phyloP scores from a whole-genome alignment of 2,113 vertebrate genomes.

The Oncorhynchus gorbuscha region DNA sequence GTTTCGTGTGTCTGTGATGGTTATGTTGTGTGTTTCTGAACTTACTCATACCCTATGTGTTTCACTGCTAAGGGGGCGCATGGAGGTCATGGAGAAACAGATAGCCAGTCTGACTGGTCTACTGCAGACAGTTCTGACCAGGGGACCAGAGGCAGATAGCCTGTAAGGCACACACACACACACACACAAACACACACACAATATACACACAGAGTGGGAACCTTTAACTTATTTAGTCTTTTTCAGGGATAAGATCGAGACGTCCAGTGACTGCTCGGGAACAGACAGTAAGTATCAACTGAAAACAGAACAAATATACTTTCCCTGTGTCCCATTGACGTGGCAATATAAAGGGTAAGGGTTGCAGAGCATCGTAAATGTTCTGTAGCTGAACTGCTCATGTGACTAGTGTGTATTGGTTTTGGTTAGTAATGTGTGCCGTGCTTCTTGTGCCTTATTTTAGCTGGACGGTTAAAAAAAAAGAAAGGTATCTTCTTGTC shows the following conservation, averaged over 20 bases:
- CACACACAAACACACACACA: slow-evolving; percentile 20
- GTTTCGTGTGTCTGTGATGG: neutral
- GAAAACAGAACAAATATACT: no score
- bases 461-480: slow-evolving; percentile 76
- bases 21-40: slow-evolving; percentile 4
- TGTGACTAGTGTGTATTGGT: slow-evolving; percentile 1
- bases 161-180: slow-evolving; percentile 74
- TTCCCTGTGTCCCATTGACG: no score
- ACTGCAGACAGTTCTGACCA: slow-evolving; percentile 91
- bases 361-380: no score
- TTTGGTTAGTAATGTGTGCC: slow-evolving; percentile 38
- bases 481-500: slow-evolving; percentile 72
- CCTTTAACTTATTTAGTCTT: slow-evolving; percentile 45
- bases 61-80: slow-evolving; percentile 80
- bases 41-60: slow-evolving; percentile 2
- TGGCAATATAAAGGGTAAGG: no score
- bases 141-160: slow-evolving; percentile 85
- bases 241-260: slow-evolving; percentile 90
- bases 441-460: slow-evolving; percentile 69
- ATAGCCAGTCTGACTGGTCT: slow-evolving; percentile 95
- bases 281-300: slow-evolving; percentile 74
- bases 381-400: neutral
- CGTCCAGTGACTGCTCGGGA: slow-evolving; percentile 85
- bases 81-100: slow-evolving; percentile 99
- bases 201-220: slow-evolving; percentile 25